phyloP scores from a whole-genome alignment of 1,140 invertebrate species.

The Lycorma delicatula region DNA sequence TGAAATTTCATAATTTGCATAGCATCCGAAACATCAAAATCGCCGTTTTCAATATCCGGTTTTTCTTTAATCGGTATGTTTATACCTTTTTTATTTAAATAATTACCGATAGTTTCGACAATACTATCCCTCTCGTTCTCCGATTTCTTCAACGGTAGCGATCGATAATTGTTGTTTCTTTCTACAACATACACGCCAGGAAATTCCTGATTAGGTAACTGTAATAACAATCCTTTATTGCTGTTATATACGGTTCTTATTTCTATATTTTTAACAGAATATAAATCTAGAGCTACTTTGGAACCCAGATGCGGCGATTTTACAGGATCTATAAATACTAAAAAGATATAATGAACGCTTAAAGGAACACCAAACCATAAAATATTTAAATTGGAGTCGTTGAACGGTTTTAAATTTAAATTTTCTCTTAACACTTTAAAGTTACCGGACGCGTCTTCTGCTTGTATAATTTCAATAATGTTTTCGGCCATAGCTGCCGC shows the following conservation, averaged over 20 bases:
- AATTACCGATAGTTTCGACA: constrained; percentile 35
- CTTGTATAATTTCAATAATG: constrained; percentile 48
- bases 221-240: constrained; percentile 42
- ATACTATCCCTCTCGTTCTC: background rate
- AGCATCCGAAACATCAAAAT: constrained; percentile 14
- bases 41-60: constrained; percentile 2
- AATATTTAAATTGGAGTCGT: constrained; percentile 37
- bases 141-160: too few relatives aligned
- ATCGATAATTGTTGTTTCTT: constrained; percentile 29
- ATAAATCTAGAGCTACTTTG: constrained; percentile 44
- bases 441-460: background rate
- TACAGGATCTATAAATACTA: constrained; percentile 49
- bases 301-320: constrained; percentile 10
- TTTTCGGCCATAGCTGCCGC: constrained; percentile 45
- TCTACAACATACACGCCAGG: constrained; percentile 44
- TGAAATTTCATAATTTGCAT: constrained; percentile 26
- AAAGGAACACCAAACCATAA: constrained; percentile 40
- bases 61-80: constrained; percentile 21
- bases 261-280: constrained; percentile 42
- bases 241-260: constrained; percentile 46
- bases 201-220: constrained; percentile 41
- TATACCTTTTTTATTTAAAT: constrained; percentile 40
- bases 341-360: constrained; percentile 41
- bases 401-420: constrained; percentile 48
- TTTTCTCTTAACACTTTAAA: constrained; percentile 48